Percentiles rank a stretch among this genome's conserved stretches.
Evolutionary conservation across 2,113 vertebrate species (phyloP).

Genomic region (Hippoglossus stenolepis): DNA sequence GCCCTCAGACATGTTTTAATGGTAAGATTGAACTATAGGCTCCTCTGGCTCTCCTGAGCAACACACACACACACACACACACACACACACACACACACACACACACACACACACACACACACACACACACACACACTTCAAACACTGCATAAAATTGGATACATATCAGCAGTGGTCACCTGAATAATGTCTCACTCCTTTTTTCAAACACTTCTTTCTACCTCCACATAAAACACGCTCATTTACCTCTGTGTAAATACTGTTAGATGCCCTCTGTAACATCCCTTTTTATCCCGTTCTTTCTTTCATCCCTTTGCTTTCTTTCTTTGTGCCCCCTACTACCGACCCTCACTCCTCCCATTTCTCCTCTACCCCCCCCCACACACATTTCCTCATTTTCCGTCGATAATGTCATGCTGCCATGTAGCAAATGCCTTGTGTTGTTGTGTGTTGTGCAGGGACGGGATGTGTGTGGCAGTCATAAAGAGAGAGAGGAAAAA

Average conservation of each 20-base stretch:
- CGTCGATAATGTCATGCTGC: slow-evolving; percentile 37
- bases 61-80: slow-evolving; percentile 36
- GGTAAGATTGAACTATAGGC: slow-evolving; percentile 47
- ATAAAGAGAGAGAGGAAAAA: slow-evolving; percentile 19
- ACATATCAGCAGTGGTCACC: slow-evolving; percentile 27
- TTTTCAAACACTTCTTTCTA: slow-evolving; percentile 9
- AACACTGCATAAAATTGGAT: slow-evolving; percentile 37
- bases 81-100: slow-evolving; percentile 37
- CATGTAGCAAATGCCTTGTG: slow-evolving; percentile 37
- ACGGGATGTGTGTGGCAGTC: slow-evolving; percentile 29
- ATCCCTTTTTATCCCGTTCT: slow-evolving; percentile 11
- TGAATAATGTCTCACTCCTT: not conserved
- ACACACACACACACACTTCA: slow-evolving; percentile 49
- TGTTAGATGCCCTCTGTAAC: not conserved
- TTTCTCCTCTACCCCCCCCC: not conserved
- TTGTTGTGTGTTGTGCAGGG: slow-evolving; percentile 25
- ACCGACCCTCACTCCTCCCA: not conserved
- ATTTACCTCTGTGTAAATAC: slow-evolving; percentile 23
- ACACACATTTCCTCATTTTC: slow-evolving; percentile 38
- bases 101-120: slow-evolving; percentile 41
- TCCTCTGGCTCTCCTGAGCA: slow-evolving; percentile 35
- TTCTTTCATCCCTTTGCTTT: slow-evolving; percentile 29
- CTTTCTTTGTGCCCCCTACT: not conserved
- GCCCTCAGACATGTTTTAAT: slow-evolving; percentile 70
- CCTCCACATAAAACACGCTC: not conserved